phyloP scores from a whole-genome alignment of 2,797 vertebrate species.

The Sebastes minor region DNA sequence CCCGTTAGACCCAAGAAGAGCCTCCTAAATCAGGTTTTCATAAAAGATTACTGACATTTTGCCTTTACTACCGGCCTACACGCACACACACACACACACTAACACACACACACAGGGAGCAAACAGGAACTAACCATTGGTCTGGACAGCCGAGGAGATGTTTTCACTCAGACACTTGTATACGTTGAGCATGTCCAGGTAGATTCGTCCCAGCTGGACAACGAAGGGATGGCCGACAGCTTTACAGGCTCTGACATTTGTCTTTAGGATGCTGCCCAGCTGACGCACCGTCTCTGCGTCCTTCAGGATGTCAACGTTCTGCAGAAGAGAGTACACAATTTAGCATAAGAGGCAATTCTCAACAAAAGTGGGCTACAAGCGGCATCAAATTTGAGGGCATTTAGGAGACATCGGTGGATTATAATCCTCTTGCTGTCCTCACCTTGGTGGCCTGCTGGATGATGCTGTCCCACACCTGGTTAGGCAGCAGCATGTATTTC shows the following conservation, averaged over 20 bases:
- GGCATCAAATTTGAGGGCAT: background rate
- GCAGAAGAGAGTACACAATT: background rate
- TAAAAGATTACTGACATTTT: background rate
- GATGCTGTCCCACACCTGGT: conserved; percentile 99
- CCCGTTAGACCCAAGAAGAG: background rate
- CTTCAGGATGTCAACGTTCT: conserved; percentile 98
- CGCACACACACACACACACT: no score
- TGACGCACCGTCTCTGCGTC: conserved; percentile 97
- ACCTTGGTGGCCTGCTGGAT: conserved; percentile 99
- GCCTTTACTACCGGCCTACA: background rate
- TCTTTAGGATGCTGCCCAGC: conserved; percentile 96
- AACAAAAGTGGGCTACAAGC: background rate
- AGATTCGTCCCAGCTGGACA: conserved; percentile 95
- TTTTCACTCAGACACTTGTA: conserved; percentile 99
- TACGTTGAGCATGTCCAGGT: conserved; percentile 98
- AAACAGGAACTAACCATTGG: conserved; percentile 84
- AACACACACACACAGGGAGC: background rate
- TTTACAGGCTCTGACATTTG: conserved; percentile 94
- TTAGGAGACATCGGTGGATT: background rate
- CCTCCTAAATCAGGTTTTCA: background rate
- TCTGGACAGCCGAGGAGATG: conserved; percentile 96
- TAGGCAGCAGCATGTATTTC: conserved; percentile 96
- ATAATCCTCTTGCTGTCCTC: conserved; percentile 44
- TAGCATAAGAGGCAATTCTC: background rate
- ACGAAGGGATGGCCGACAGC: conserved; percentile 98